Evolutionary conservation across 2,113 vertebrate species (phyloP).

Genomic region (Python bivittatus): DNA sequence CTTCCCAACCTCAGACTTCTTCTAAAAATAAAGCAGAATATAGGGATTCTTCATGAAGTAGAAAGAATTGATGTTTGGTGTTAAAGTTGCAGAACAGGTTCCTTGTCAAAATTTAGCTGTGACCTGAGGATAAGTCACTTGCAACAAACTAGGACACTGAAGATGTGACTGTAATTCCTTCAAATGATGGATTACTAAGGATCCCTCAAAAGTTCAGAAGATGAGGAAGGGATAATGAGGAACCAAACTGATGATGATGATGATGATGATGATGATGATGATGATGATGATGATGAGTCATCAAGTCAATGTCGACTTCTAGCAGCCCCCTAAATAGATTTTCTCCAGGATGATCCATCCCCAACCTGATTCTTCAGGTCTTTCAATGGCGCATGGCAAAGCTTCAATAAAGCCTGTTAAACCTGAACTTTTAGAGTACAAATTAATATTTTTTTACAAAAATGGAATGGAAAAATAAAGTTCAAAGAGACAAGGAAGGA

Average conservation of each 20-base stretch:
- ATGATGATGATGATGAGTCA: neutral
- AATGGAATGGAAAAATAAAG: neutral
- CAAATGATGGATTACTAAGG: neutral
- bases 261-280: neutral
- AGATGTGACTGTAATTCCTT: neutral
- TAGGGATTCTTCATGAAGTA: neutral
- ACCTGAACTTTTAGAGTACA: neutral
- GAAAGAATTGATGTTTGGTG: neutral
- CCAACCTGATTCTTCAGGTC: neutral
- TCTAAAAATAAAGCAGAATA: neutral
- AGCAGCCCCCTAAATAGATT: neutral
- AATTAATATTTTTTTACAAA: neutral
- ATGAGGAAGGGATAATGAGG: neutral
- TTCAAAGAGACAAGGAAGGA: too few relatives aligned
- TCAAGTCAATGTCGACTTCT: neutral
- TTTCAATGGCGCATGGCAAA: neutral
- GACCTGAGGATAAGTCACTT: neutral
- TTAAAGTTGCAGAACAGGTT: neutral
- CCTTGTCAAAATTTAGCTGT: neutral
- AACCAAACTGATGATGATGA: neutral
- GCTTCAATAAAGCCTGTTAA: neutral
- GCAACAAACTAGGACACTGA: neutral
- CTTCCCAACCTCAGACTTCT: neutral
- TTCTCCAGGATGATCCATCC: neutral
- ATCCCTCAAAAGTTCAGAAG: neutral